A percentile compares a stretch with the other conserved stretches of the same genome.
These are phyloP conservation scores for Dendrolimus punctatus DNA, from an alignment of 1,140 invertebrate genomes.

Conservation along the genomic window DNA sequence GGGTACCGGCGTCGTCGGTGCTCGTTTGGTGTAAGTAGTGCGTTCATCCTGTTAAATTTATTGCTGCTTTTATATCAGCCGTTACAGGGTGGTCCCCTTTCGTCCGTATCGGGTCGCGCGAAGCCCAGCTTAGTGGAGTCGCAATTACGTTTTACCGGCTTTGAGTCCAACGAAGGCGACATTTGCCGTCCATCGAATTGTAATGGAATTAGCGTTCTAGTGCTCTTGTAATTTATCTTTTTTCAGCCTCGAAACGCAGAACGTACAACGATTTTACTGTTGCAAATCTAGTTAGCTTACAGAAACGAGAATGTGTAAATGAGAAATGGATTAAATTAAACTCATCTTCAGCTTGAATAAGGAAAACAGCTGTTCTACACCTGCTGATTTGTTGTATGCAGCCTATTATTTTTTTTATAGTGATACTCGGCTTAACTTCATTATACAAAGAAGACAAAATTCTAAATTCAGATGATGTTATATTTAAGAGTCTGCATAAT, in stretches of 20 bases:
- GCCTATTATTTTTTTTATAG: too few relatives aligned
- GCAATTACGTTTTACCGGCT: conserved; percentile 70
- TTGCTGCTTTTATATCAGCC: conserved; percentile 70
- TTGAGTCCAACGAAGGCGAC: conserved; percentile 62
- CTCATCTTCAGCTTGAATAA: too few relatives aligned
- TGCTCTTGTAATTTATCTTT: conserved; percentile 66
- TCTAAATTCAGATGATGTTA: too few relatives aligned
- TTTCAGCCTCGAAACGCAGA: conserved; percentile 46
- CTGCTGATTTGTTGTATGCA: too few relatives aligned
- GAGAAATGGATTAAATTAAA: too few relatives aligned
- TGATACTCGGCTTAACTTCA: too few relatives aligned
- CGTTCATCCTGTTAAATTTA: conserved; percentile 71
- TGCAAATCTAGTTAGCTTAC: too few relatives aligned
- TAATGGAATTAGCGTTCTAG: conserved; percentile 68
- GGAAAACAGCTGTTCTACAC: too few relatives aligned
- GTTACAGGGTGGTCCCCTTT: conserved; percentile 64
- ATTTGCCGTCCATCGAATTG: conserved; percentile 69
- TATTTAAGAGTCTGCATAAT: too few relatives aligned
- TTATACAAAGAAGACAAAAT: too few relatives aligned
- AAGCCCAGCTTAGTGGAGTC: conserved; percentile 68
- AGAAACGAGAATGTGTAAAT: too few relatives aligned
- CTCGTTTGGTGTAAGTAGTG: conserved; percentile 63
- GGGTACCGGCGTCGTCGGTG: conserved; percentile 41
- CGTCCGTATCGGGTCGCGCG: conserved; percentile 60
- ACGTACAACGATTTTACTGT: too few relatives aligned